These are phyloP conservation scores for Characodon lateralis DNA, from an alignment of 2,797 vertebrate species.

Conservation along the genomic window DNA sequence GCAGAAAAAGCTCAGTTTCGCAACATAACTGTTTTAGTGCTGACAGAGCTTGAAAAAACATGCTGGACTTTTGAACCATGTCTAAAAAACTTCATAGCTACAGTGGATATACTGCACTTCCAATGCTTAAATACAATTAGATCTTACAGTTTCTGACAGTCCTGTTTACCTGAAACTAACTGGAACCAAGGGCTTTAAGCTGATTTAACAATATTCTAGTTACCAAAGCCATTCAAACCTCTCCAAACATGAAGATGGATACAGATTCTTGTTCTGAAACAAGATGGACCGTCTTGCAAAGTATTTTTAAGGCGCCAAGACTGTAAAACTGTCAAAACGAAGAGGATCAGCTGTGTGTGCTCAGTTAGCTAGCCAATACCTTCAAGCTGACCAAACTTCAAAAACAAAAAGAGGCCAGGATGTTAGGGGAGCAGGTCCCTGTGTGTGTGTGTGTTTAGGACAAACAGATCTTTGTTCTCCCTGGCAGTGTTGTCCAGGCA, in stretches of 20 bases:
- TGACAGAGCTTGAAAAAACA: neutral
- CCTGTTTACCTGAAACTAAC: neutral
- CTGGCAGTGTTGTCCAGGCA: constrained; percentile 57
- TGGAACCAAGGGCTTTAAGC: constrained; percentile 9
- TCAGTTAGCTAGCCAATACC: constrained; percentile 35
- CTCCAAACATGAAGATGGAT: neutral
- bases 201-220: neutral
- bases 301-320: constrained; percentile 15
- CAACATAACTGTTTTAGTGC: neutral
- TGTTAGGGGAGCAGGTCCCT: constrained; percentile 47
- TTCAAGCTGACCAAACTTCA: constrained; percentile 42
- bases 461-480: constrained; percentile 71
- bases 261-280: constrained; percentile 25
- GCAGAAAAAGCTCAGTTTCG: neutral
- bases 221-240: constrained; percentile 2
- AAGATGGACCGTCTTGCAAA: constrained; percentile 23
- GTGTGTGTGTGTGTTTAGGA: constrained; percentile 29
- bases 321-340: constrained; percentile 51
- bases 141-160: neutral
- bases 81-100: neutral
- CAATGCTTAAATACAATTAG: neutral
- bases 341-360: constrained; percentile 29
- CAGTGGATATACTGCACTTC: too few relatives aligned
- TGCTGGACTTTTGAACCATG: neutral
- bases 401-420: constrained; percentile 65